Percentiles rank a stretch among this genome's conserved stretches.
These are phyloP conservation scores for Okamejei kenojei DNA, from an alignment of 2,797 vertebrate genomes.

Conservation along the genomic window DNA sequence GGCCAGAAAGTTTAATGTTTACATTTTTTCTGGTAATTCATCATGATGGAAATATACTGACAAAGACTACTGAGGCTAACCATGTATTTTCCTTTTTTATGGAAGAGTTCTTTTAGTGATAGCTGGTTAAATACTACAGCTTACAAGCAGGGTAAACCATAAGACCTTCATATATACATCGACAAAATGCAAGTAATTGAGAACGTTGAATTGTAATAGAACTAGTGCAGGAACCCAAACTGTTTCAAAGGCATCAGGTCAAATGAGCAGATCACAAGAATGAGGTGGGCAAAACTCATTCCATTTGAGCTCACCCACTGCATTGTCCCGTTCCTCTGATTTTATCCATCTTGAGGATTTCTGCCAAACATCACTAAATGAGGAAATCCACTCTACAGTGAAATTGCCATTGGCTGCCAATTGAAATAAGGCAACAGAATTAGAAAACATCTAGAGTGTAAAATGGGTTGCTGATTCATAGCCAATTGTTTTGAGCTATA, in stretches of 20 bases:
- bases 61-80: slow-evolving; percentile 18
- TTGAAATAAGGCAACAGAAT: neutral
- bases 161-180: slow-evolving; percentile 81
- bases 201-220: slow-evolving; percentile 22
- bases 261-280: neutral
- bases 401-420: neutral
- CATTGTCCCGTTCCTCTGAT: neutral
- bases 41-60: slow-evolving; percentile 9
- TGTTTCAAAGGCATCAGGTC: neutral
- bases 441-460: neutral
- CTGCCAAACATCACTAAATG: neutral
- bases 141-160: slow-evolving; percentile 77
- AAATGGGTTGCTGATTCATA: neutral
- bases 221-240: neutral
- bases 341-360: neutral
- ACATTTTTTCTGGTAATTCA: neutral
- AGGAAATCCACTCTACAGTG: neutral
- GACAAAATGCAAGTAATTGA: slow-evolving; percentile 68
- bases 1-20: slow-evolving; percentile 20
- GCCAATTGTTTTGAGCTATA: neutral
- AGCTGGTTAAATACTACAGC: slow-evolving; percentile 83
- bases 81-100: slow-evolving; percentile 45
- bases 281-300: neutral
- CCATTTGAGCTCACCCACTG: neutral
- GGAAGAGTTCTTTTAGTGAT: slow-evolving; percentile 79